Percentiles rank a stretch among this genome's conserved stretches.
phyloP scores from a whole-genome alignment of 2,113 vertebrate species.

The Hepsetus odoe region DNA sequence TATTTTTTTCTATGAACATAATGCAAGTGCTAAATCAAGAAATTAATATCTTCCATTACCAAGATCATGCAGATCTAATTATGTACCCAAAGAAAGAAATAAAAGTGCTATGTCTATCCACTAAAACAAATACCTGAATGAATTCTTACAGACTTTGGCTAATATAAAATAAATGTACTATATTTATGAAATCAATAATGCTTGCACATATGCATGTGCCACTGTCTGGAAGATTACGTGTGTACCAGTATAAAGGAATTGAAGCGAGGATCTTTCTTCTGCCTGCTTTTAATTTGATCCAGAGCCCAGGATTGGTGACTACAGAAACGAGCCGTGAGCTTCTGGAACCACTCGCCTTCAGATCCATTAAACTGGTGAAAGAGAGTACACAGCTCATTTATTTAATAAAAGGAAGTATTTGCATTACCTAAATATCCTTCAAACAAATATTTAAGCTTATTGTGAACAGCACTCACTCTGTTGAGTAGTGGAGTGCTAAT shows the following conservation, averaged over 20 bases:
- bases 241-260: slow-evolving; percentile 83
- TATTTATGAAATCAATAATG: too few relatives aligned
- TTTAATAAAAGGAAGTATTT: too few relatives aligned
- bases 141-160: too few relatives aligned
- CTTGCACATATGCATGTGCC: background rate
- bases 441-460: background rate
- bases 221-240: background rate
- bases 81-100: too few relatives aligned
- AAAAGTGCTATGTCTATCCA: too few relatives aligned
- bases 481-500: slow-evolving; percentile 83
- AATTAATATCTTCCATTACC: too few relatives aligned
- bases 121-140: too few relatives aligned
- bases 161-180: too few relatives aligned
- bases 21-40: too few relatives aligned
- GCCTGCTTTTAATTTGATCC: slow-evolving; percentile 86
- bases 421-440: background rate
- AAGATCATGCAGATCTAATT: too few relatives aligned
- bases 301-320: slow-evolving; percentile 88
- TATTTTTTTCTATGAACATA: too few relatives aligned
- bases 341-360: slow-evolving; percentile 91
- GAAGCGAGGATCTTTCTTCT: slow-evolving; percentile 85
- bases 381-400: background rate
- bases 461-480: slow-evolving; percentile 73
- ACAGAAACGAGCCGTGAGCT: slow-evolving; percentile 88
- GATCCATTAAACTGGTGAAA: slow-evolving; percentile 80